Evolutionary conservation across 1,140 invertebrate genomes (phyloP).

Genomic region (Dinoponera quadriceps): DNA sequence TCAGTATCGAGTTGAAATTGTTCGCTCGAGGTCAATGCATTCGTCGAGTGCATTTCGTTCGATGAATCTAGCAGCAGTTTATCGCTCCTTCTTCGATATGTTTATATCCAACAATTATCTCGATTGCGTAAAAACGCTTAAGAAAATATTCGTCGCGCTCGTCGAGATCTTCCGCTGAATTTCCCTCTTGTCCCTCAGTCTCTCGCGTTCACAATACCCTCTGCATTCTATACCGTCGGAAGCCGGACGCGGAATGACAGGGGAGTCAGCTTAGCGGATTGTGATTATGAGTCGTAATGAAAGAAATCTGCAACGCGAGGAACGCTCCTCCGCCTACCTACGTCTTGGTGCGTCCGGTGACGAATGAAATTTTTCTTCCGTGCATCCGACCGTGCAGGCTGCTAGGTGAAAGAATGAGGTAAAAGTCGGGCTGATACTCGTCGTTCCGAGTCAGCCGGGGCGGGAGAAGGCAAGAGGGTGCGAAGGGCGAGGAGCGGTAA

Average conservation of each 20-base stretch:
- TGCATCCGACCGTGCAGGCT: slow-evolving; percentile 65
- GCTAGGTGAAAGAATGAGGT: slow-evolving; percentile 66
- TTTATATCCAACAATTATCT: not conserved
- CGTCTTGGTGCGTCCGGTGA: slow-evolving; percentile 65
- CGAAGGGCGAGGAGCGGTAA: slow-evolving; percentile 72
- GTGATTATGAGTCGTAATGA: slow-evolving; percentile 72
- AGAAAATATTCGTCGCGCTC: not conserved
- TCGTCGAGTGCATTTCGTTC: not conserved
- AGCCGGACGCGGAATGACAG: slow-evolving; percentile 35
- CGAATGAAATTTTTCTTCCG: slow-evolving; percentile 81
- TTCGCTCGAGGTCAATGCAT: not conserved
- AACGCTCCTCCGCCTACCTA: slow-evolving; percentile 53
- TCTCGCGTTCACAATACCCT: slow-evolving; percentile 8
- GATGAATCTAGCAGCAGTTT: not conserved
- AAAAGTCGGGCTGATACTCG: slow-evolving; percentile 70
- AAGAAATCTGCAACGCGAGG: slow-evolving; percentile 74
- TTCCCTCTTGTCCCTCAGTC: not conserved
- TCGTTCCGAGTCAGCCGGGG: slow-evolving; percentile 48
- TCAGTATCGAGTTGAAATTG: slow-evolving; percentile 11
- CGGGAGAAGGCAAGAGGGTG: slow-evolving; percentile 25
- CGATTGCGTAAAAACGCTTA: not conserved
- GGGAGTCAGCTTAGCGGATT: slow-evolving; percentile 65
- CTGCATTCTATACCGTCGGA: slow-evolving; percentile 49
- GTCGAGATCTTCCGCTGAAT: not conserved
- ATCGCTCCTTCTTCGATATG: not conserved